Evolutionary conservation across 2,888 invertebrate genomes (phyloP), one percentile per base, ranked within the genome.

Genomic region (Metallyticus violacea): DNA sequence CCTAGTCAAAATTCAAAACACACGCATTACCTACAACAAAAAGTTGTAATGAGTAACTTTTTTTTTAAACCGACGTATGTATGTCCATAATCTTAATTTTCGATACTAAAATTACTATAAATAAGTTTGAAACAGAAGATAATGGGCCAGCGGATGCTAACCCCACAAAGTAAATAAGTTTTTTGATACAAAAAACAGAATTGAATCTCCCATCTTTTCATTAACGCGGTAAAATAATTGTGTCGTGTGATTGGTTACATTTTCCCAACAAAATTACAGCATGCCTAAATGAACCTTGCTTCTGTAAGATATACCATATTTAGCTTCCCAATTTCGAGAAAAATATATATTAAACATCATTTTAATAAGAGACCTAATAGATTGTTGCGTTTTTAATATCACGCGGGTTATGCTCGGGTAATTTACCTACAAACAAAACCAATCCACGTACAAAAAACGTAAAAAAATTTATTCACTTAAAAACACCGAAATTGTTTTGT

Each of bases 401-500:
- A 40, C 77, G 15, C 7, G 26, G 76, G 26, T 83, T 26, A 83
- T 77, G 6, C 5, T 40, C 81, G 6, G 76, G 26, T 26, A 83
- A 83, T 83, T 77, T 83, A 26, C 83, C 26, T 77, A 83, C 30
- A 77, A 1, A 62, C 15, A 22, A 5, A 7, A 30, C 7, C 30
- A 30, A 4, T 1, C 26, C 6, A 81, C 25, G 27, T 40, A n/a
- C 9, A 83, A 27, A 77, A n/a, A 22, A 77, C 9, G 6, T 78
- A 78, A 81, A 81, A 80, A 81, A 81, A 81, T 62, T 25, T 83
- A 83, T 40, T 76, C 76, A 76, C 76, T 83, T 77, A 83, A 83
- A 62, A 77, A 77, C 77, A 25, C 7, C 40, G 25, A 27, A 83
- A 83, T 77, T n/a, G 26, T 77, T 83, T 77, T 83, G 27, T n/a